Base-by-base conservation (phyloP, 1,140 invertebrate species). In the Neotoxoptera formosana region DNA sequence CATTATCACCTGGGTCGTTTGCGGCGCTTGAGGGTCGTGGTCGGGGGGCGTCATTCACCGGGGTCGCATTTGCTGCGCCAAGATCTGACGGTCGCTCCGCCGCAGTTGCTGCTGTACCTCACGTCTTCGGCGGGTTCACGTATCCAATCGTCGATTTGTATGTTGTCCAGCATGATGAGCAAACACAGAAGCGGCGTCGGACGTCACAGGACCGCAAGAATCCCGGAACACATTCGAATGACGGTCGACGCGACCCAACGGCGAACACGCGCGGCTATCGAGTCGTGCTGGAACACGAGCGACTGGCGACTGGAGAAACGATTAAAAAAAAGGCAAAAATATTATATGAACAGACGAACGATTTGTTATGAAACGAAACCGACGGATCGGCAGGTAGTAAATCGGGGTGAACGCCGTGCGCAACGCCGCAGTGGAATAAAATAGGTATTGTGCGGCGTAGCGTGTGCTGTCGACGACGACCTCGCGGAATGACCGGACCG, bases 1-100 rank as follows among this genome's bases (percentile, higher is more conserved):
- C 91, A 92, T 92, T 92, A 84, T 92, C 91, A 92, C 91, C 91
- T 92, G 91, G 91, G 91, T 83, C 91, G 91, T 92, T 92, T 92
- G 76, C 91, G 91, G 41, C 76, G 76, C 48, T 92, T 92, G 76
- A 92, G 45, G 34, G 20, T 41, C 30, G 47, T 92, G 30, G 60
- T 81, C 17, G 67, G 45, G 67, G 47, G 91, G 91, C 91, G 91
- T 92, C 91, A 92, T 92, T 92, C 91, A 48, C 91, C 91, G 30
- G 91, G 91, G 53, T 92, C 91, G 41, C 91, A 92, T 84, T 92
- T 92, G 76, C 47, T 92, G 30, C 91, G 60, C 91, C 91, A 92
- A 84, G 91, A 92, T 51, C 91, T 92, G 7, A 92, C 91, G 17
- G 91, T 92, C 14, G 91, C 91, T 81, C 91, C 91, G 9, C 91